These are phyloP conservation scores for Kuschelorhynchus macadamiae DNA, from an alignment of 2,888 invertebrate genomes.

Conservation along the genomic window DNA sequence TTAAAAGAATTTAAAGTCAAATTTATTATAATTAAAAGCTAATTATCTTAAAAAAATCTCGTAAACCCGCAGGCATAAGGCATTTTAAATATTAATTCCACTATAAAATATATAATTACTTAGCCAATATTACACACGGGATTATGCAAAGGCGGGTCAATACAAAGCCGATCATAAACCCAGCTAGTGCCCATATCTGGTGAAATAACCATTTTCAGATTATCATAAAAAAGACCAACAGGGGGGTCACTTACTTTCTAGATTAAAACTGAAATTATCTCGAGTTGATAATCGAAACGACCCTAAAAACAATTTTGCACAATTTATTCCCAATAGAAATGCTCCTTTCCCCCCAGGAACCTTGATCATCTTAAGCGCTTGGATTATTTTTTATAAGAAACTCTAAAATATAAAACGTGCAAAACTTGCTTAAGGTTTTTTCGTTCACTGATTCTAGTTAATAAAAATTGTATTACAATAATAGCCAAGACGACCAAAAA, in stretches of 20 bases:
- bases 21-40: constrained; percentile 50
- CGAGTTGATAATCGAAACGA: constrained; percentile 34
- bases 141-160: constrained; percentile 31
- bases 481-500: no score
- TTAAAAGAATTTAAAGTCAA: constrained; percentile 24
- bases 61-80: constrained; percentile 32
- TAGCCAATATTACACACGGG: constrained; percentile 40
- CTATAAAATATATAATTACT: constrained; percentile 47
- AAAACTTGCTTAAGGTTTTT: no score
- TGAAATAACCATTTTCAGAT: constrained; percentile 29
- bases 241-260: constrained; percentile 40
- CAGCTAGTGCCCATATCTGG: constrained; percentile 39
- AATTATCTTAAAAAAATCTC: constrained; percentile 32
- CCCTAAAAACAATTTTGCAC: constrained; percentile 44
- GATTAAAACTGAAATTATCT: constrained; percentile 39
- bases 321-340: no score
- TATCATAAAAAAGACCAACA: constrained; percentile 40
- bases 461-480: no score
- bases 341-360: no score
- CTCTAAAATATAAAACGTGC: no score
- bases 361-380: no score
- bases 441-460: no score
- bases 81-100: constrained; percentile 40
- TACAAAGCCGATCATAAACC: constrained; percentile 40
- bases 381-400: no score